Conservation (phyloP, 2,888 invertebrate genomes). For the Epinotia bilunana region DNA sequence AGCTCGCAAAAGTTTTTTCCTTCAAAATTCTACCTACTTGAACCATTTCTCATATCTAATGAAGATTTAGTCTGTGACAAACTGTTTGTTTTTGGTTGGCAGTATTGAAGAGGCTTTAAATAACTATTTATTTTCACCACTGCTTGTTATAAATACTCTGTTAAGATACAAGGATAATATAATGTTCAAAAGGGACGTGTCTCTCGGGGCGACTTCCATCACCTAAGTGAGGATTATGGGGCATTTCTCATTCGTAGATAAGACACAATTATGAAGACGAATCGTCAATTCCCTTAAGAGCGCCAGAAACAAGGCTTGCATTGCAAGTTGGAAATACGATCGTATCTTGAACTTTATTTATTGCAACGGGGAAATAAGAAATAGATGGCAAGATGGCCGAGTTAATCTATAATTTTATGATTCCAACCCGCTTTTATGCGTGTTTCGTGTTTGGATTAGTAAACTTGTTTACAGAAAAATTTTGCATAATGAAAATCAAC, state of each 20-base stretch:
- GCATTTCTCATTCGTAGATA: constrained; percentile 35
- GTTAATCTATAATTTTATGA: neutral
- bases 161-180: neutral
- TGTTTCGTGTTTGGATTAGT: neutral
- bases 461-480: neutral
- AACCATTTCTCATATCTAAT: no score
- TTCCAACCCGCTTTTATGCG: neutral
- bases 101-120: no score
- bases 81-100: no score
- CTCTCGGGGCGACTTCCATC: constrained; percentile 34
- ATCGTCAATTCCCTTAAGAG: constrained; percentile 16
- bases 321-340: neutral
- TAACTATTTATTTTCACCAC: no score
- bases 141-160: no score
- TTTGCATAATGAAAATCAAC: no score
- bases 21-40: no score
- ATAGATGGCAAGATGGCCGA: neutral
- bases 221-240: neutral
- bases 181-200: constrained; percentile 15
- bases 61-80: no score
- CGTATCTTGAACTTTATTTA: neutral
- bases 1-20: no score
- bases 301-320: neutral
- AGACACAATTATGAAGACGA: constrained; percentile 37
- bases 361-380: constrained; percentile 1